A percentile compares a stretch with the other conserved stretches of the same genome.
Conservation (phyloP, 2,797 vertebrate species). For the Silurus lanzhouensis region DNA sequence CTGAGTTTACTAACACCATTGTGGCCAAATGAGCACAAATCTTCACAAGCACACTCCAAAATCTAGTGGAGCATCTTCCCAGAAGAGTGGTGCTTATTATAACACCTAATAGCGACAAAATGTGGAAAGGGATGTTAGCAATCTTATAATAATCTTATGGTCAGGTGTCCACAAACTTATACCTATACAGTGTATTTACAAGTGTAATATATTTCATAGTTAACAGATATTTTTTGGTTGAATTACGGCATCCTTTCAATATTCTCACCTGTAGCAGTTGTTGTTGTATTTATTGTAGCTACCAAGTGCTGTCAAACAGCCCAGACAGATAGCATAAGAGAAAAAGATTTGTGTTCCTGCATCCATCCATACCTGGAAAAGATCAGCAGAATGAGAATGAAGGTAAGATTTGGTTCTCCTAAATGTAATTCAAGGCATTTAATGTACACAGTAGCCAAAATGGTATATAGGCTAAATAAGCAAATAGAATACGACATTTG, state of each 20-base stretch:
- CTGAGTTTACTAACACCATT: too few relatives aligned
- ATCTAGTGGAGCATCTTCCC: too few relatives aligned
- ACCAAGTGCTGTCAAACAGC: conserved; percentile 91
- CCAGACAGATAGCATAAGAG: conserved; percentile 93
- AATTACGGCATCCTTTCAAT: background rate
- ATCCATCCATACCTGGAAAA: conserved; percentile 93
- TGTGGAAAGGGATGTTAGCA: too few relatives aligned
- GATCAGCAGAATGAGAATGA: background rate
- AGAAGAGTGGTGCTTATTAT: too few relatives aligned
- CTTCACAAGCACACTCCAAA: too few relatives aligned
- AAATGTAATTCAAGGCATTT: background rate
- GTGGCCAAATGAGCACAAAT: too few relatives aligned
- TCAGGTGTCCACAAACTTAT: too few relatives aligned
- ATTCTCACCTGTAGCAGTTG: conserved; percentile 91
- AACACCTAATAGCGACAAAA: too few relatives aligned
- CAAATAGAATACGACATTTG: too few relatives aligned
- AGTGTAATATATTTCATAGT: background rate
- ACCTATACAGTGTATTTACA: too few relatives aligned
- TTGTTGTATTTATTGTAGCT: conserved; percentile 99
- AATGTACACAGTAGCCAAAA: background rate
- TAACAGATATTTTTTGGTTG: background rate
- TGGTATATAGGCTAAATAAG: too few relatives aligned
- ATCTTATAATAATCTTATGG: too few relatives aligned
- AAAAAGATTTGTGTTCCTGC: conserved; percentile 98
- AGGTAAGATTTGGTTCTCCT: background rate